A percentile compares a stretch with the other conserved stretches of the same genome.
These are phyloP conservation scores for Notarius lentiginosus DNA, from an alignment of 2,113 vertebrate species.

Conservation along the genomic window DNA sequence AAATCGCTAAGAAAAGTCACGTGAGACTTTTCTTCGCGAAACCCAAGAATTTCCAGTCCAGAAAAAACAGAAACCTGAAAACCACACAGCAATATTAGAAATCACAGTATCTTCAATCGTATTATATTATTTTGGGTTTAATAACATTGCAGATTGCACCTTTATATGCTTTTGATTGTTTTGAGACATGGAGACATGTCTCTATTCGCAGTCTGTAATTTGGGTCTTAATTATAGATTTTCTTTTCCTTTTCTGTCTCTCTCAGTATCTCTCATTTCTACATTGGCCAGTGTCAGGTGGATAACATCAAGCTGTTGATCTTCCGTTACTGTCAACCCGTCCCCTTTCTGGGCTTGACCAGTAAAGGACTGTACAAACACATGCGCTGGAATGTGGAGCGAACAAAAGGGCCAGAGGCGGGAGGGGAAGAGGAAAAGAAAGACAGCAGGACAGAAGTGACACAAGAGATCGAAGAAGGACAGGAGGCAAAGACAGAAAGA, in stretches of 20 bases:
- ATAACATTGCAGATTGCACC: not conserved
- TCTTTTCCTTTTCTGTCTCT: not conserved
- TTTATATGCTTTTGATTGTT: not conserved
- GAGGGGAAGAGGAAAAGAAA: not conserved
- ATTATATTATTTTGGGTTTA: not conserved
- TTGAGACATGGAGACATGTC: not conserved
- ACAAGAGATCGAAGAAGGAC: conserved; percentile 1
- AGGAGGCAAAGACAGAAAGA: conserved; percentile 30
- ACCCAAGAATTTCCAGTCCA: not conserved
- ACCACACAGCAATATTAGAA: not conserved
- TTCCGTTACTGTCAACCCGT: conserved; percentile 75
- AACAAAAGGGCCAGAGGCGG: conserved; percentile 8
- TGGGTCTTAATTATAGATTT: not conserved
- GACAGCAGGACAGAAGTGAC: not conserved
- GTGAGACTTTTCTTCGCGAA: too few species aligned
- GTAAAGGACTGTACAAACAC: conserved; percentile 75
- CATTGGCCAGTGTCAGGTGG: conserved; percentile 72
- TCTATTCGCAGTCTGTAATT: not conserved
- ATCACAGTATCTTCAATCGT: not conserved
- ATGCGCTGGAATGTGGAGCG: conserved; percentile 85
- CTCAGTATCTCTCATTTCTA: conserved; percentile 78
- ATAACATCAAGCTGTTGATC: conserved; percentile 66
- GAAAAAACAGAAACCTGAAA: not conserved
- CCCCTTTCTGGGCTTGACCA: conserved; percentile 66
- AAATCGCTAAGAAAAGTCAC: too few species aligned